Base-by-base conservation (phyloP, 2,888 invertebrate genomes). In the Eupeodes latifasciatus region DNA sequence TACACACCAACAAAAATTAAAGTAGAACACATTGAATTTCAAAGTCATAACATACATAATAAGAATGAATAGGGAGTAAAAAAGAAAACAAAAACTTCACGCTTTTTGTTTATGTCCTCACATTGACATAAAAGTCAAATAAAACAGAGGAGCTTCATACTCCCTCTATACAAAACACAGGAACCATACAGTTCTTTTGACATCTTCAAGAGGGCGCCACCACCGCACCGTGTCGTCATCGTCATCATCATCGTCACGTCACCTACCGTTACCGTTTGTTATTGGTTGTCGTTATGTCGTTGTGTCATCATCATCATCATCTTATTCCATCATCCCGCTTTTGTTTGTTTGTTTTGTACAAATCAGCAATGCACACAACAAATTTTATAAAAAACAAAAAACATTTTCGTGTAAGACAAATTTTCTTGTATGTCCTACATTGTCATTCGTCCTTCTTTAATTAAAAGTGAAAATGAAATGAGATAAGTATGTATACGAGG, bases 401-500 rank as follows among this genome's bases (percentile, higher is more conserved):
- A 12, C 12, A 59, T 34, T 4, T 34, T 1, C n/a, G 49, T 27
- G n/a, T 27, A 66, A 67, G 59, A 67, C 64, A 57, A n/a, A 55
- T n/a, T 36, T 71, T 76, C 64, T 69, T 69, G 49, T 69, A 49
- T 81, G 85, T 19, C 81, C 76, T 76, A 76, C 81, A 85, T 72
- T 66, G 76, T 76, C 66, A 49, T 74, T 79, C 80, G 83, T 83
- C 80, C 87, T 77, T 77, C 84, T 77, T 81, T 87, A 87, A 87
- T 87, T 87, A 87, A 87, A 84, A 80, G 80, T 77, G 75, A 83
- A 74, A 81, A 81, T 61, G 64, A 74, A 81, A 81, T 71, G 71
- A 77, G 47, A 47, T 64, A 66, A 66, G 49, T 49, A 66, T 40
- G 40, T 62, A 2, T 62, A 81, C 47, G 51, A 40, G 40, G 40